Conservation (phyloP, 2,797 vertebrate genomes). For the Falco novaeseelandiae region DNA sequence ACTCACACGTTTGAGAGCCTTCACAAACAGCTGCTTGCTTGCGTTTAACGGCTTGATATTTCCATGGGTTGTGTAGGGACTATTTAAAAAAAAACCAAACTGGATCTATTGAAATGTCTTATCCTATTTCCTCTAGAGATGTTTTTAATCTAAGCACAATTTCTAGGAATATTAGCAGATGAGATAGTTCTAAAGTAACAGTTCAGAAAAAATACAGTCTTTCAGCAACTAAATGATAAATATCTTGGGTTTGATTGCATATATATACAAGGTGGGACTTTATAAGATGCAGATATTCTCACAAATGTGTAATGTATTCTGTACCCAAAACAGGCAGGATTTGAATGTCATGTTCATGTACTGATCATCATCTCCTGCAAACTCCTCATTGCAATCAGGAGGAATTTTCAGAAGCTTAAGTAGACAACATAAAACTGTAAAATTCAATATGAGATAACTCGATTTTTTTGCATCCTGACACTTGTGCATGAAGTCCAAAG, state of each 20-base stretch:
- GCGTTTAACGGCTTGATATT: background rate
- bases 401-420: background rate
- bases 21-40: background rate
- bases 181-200: background rate
- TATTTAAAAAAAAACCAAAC: background rate
- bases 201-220: background rate
- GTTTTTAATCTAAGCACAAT: background rate
- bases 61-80: background rate
- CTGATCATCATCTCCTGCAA: background rate
- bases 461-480: background rate
- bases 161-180: background rate
- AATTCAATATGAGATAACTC: background rate
- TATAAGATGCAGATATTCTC: background rate
- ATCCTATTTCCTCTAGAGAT: background rate
- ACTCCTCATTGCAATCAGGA: background rate
- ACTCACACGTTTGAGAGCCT: background rate
- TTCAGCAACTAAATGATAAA: background rate
- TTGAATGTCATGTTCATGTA: background rate
- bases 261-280: background rate
- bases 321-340: background rate
- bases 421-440: background rate
- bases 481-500: background rate
- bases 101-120: background rate
- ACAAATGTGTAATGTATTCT: background rate
- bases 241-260: background rate